Percentiles rank a stretch among this genome's conserved stretches.
phyloP scores from a whole-genome alignment of 2,888 invertebrate species.

The Philereme vetulata region DNA sequence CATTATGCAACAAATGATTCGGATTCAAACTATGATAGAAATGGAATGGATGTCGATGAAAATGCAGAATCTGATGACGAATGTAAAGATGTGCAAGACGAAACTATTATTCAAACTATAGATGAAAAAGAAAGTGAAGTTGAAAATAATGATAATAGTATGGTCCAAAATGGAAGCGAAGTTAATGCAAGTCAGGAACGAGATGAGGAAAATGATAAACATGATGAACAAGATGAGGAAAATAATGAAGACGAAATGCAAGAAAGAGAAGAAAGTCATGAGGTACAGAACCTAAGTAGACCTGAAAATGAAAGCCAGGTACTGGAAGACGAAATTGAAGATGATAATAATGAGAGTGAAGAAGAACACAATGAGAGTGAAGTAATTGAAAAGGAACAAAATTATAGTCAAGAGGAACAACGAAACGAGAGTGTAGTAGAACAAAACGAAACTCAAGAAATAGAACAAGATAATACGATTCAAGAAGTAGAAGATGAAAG shows the following conservation, averaged over 20 bases:
- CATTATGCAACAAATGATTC: no score
- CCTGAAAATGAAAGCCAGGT: slow-evolving; percentile 19
- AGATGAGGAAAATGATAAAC: slow-evolving; percentile 3
- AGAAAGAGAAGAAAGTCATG: slow-evolving; percentile 10
- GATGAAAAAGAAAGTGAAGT: slow-evolving; percentile 7
- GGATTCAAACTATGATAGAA: not conserved
- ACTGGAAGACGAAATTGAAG: slow-evolving; percentile 22
- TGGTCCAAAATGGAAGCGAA: slow-evolving; percentile 10
- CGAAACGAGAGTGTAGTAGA: slow-evolving; percentile 14
- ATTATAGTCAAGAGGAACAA: slow-evolving; percentile 23
- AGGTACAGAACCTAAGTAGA: slow-evolving; percentile 11
- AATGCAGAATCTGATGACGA: not conserved
- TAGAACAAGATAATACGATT: slow-evolving; percentile 18
- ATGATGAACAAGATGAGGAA: slow-evolving; percentile 13
- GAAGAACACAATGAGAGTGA: slow-evolving; percentile 24
- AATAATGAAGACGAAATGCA: slow-evolving; percentile 14
- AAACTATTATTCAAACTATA: not conserved
- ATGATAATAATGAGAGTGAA: slow-evolving; percentile 18
- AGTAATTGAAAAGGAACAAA: slow-evolving; percentile 16
- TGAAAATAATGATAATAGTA: slow-evolving; percentile 14
- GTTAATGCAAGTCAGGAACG: not conserved
- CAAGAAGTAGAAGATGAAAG: slow-evolving; percentile 19
- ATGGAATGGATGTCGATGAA: slow-evolving; percentile 1
- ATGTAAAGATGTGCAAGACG: not conserved
- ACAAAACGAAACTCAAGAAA: slow-evolving; percentile 31